Conservation (phyloP, 2,888 invertebrate genomes). For the Escarpia spicata region DNA sequence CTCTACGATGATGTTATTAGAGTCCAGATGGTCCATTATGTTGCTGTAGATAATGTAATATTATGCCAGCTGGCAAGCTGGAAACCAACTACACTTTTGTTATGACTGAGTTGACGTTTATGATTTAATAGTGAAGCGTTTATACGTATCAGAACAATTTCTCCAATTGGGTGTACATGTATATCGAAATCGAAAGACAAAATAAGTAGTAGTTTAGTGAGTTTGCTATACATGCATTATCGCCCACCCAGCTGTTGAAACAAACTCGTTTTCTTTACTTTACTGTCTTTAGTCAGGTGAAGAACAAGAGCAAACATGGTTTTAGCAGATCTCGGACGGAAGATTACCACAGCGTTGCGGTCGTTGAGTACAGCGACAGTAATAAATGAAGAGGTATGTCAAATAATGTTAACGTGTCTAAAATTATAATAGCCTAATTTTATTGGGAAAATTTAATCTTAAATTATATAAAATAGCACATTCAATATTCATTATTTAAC, state of each 20-base stretch:
- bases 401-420: neutral
- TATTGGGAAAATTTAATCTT: too few species aligned
- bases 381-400: slow-evolving; percentile 92
- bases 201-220: neutral
- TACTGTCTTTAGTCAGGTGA: neutral
- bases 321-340: slow-evolving; percentile 98
- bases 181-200: neutral
- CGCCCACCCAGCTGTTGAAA: slow-evolving; percentile 5
- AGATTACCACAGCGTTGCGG: slow-evolving; percentile 97
- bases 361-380: slow-evolving; percentile 97
- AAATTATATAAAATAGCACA: too few species aligned
- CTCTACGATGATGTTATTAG: too few species aligned
- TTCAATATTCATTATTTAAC: too few species aligned
- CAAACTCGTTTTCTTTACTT: neutral
- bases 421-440: too few species aligned
- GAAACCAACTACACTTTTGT: neutral
- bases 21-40: too few species aligned
- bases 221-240: neutral
- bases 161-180: neutral
- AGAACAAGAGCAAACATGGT: slow-evolving; percentile 78
- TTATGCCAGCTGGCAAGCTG: neutral
- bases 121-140: neutral
- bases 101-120: neutral
- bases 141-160: neutral
- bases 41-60: too few species aligned